A percentile compares a stretch with the other conserved stretches of the same genome.
Conservation (phyloP, 2,888 invertebrate species). For the Rhingia campestris region DNA sequence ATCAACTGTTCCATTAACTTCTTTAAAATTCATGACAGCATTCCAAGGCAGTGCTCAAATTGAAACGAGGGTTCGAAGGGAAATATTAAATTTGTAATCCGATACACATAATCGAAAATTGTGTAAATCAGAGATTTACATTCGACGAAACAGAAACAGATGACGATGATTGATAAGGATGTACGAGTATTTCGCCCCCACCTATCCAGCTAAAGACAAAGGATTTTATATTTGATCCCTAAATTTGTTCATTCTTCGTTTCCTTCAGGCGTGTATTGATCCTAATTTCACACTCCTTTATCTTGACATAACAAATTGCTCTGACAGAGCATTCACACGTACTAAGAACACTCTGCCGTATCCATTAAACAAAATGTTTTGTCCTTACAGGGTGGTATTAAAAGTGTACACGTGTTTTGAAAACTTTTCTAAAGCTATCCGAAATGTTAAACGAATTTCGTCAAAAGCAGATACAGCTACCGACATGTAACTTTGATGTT, state of each 20-base stretch:
- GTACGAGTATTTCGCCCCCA: constrained; percentile 1
- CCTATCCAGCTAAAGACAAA: not conserved
- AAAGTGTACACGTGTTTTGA: not conserved
- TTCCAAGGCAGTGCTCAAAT: too few species aligned
- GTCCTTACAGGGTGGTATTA: constrained; percentile 7
- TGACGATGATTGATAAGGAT: constrained; percentile 35
- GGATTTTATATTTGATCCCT: constrained; percentile 1
- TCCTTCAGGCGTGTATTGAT: not conserved
- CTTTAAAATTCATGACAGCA: too few species aligned
- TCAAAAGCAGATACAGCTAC: constrained; percentile 17
- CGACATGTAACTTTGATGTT: constrained; percentile 22
- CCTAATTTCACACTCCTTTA: not conserved
- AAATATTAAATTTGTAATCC: too few species aligned
- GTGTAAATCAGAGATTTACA: constrained; percentile 21
- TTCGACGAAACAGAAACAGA: constrained; percentile 6
- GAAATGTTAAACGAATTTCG: constrained; percentile 17
- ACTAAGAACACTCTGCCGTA: not conserved
- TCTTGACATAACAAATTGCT: constrained; percentile 5
- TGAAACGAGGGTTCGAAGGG: too few species aligned
- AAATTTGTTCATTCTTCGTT: not conserved
- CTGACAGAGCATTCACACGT: constrained; percentile 4
- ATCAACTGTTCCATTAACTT: too few species aligned
- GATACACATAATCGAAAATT: too few species aligned
- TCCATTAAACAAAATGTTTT: constrained; percentile 7
- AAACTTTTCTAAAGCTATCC: not conserved